Conservation (phyloP, 1,140 invertebrate genomes). For the Platyscapa corneri region DNA sequence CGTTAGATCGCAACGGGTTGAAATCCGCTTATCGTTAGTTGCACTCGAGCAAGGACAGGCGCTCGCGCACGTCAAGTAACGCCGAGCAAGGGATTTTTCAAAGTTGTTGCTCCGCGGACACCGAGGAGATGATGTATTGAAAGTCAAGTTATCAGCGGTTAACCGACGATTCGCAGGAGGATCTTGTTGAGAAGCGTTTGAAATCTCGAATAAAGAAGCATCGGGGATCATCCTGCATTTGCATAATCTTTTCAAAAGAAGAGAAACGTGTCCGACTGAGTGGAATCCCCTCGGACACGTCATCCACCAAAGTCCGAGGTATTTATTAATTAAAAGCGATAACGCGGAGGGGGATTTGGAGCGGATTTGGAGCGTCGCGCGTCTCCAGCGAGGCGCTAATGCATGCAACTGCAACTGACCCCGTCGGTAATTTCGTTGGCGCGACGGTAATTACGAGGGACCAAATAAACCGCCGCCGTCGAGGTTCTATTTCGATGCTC, state of each 20-base stretch:
- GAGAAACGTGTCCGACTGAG: neutral
- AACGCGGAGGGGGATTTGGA: no score
- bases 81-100: neutral
- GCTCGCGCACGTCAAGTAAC: no score
- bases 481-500: constrained; percentile 26
- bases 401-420: neutral
- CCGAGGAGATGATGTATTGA: neutral
- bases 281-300: neutral
- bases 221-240: neutral
- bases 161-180: neutral
- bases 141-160: neutral
- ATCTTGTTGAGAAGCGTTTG: neutral
- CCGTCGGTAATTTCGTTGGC: neutral
- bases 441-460: constrained; percentile 19
- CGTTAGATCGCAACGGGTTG: no score
- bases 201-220: neutral
- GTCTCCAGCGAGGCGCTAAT: neutral
- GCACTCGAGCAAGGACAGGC: no score
- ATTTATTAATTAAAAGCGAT: neutral
- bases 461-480: neutral
- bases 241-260: neutral
- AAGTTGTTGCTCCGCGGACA: neutral
- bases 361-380: no score
- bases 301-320: no score
- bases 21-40: no score